phyloP scores from a whole-genome alignment of 1,140 invertebrate species.

The Neodiprion pinetum region DNA sequence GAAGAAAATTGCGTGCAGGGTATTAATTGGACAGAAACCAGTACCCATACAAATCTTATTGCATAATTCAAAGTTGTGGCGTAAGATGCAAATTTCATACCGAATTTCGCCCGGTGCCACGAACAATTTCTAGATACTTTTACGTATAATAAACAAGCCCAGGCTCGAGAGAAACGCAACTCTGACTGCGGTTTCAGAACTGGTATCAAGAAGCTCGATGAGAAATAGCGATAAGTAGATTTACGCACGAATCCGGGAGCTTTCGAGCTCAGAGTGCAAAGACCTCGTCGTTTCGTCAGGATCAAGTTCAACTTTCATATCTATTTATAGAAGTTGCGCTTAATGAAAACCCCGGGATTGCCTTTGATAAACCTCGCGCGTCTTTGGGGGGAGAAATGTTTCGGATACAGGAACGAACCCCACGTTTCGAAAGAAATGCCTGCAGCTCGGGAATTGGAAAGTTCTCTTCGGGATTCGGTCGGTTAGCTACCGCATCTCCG shows the following conservation, averaged over 20 bases:
- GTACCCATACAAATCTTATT: too few relatives aligned
- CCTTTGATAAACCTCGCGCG: not conserved
- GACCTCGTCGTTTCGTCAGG: not conserved
- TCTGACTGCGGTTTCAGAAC: not conserved
- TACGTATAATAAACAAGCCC: too few relatives aligned
- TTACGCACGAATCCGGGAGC: not conserved
- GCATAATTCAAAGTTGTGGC: too few relatives aligned
- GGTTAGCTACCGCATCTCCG: not conserved
- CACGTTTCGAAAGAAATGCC: not conserved
- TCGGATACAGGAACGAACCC: not conserved
- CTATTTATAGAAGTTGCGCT: not conserved
- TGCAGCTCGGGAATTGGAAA: not conserved
- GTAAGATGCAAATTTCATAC: too few relatives aligned
- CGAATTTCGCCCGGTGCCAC: too few relatives aligned
- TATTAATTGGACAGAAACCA: too few relatives aligned
- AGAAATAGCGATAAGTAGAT: not conserved
- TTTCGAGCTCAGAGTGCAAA: too few relatives aligned
- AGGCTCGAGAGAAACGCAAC: too few relatives aligned
- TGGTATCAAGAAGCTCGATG: not conserved
- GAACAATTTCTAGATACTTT: too few relatives aligned
- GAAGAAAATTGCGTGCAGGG: too few relatives aligned
- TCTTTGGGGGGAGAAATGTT: not conserved
- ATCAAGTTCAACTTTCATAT: conserved; percentile 2
- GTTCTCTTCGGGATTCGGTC: not conserved
- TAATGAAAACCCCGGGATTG: too few relatives aligned